phyloP scores from a whole-genome alignment of 2,113 vertebrate genomes.

The Miniopterus natalensis region DNA sequence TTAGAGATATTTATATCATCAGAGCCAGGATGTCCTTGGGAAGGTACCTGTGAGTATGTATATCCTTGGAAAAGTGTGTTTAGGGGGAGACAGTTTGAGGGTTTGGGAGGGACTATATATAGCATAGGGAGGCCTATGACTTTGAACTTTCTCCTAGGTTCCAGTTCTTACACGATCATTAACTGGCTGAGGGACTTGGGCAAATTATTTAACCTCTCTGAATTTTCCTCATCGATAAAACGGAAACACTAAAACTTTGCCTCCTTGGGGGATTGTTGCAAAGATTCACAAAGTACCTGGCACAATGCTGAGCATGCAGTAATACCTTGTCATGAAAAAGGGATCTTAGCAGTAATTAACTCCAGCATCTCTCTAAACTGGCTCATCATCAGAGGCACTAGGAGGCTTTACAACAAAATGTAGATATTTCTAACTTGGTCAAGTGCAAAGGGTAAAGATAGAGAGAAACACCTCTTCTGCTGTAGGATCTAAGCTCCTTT shows the following conservation, averaged over 20 bases:
- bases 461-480: background rate
- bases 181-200: background rate
- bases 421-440: background rate
- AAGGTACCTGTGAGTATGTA: background rate
- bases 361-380: background rate
- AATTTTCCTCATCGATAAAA: constrained; percentile 47
- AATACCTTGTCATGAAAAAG: background rate
- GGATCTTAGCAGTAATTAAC: background rate
- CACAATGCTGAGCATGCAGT: background rate
- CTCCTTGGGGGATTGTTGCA: background rate
- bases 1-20: constrained; percentile 42
- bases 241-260: background rate
- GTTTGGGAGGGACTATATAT: constrained; percentile 1
- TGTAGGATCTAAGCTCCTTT: background rate
- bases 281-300: background rate
- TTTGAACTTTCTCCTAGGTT: constrained; percentile 56
- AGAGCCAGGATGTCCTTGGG: constrained; percentile 43
- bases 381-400: background rate
- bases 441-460: background rate
- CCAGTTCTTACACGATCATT: constrained; percentile 5
- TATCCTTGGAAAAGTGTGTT: background rate
- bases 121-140: background rate
- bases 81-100: background rate
- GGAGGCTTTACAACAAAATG: constrained; percentile 8
- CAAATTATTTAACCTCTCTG: constrained; percentile 16